Evolutionary conservation across 2,888 invertebrate species (phyloP).

Genomic region (Lasioglossum calceatum): DNA sequence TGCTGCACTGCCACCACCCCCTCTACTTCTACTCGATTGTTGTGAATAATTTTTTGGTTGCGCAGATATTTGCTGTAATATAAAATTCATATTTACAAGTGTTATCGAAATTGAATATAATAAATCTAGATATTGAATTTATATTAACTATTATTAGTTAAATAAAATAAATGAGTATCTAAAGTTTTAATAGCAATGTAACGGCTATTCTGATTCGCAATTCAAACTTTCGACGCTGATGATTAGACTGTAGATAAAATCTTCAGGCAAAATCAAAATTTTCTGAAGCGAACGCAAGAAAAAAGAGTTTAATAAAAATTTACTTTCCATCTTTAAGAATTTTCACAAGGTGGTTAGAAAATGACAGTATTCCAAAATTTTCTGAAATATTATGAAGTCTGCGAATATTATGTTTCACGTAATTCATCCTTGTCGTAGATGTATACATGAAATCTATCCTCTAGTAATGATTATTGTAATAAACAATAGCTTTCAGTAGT

Average conservation of each 20-base stretch:
- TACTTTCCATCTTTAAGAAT: background rate
- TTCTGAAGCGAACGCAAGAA: background rate
- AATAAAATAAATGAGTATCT: background rate
- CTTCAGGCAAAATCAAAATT: background rate
- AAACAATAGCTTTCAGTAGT: background rate
- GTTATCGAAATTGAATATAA: background rate
- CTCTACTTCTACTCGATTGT: slow-evolving; percentile 79
- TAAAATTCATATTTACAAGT: background rate
- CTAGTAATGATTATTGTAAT: background rate
- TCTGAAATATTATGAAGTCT: background rate
- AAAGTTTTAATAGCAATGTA: background rate
- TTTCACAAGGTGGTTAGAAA: background rate
- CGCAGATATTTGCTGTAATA: slow-evolving; percentile 73
- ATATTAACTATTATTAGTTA: background rate
- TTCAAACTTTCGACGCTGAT: background rate
- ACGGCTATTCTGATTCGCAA: background rate
- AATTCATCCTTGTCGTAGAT: background rate
- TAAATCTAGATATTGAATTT: background rate
- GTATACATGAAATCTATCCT: background rate
- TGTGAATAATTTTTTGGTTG: slow-evolving; percentile 78
- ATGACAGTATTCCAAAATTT: background rate
- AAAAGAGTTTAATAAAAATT: too few species aligned
- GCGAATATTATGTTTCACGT: background rate
- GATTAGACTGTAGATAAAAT: background rate
- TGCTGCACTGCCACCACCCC: slow-evolving; percentile 76